These are phyloP conservation scores for Meloe dianella DNA, from an alignment of 2,888 invertebrate species.

Conservation along the genomic window DNA sequence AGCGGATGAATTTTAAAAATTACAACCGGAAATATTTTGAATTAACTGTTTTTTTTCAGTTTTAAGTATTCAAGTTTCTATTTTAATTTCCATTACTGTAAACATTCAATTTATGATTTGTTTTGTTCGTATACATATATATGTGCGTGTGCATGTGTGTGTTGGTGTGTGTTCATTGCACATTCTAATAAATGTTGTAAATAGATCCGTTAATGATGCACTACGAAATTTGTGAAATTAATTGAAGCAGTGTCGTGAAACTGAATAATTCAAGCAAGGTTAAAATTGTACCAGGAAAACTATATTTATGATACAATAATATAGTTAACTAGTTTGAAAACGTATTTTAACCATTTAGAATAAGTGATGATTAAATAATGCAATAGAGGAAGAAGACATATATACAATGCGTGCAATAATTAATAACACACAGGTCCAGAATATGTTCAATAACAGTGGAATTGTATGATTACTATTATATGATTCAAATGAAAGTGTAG, in stretches of 20 bases:
- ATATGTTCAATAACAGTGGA: conserved; percentile 6
- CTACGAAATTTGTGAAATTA: not conserved
- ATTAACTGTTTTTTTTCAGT: not conserved
- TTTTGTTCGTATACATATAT: no score
- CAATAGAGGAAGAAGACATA: not conserved
- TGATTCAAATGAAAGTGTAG: no score
- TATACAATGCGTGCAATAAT: conserved; percentile 5
- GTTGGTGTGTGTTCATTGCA: not conserved
- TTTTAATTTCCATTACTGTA: not conserved
- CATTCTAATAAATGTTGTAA: not conserved
- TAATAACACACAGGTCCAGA: not conserved
- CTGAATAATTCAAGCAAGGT: not conserved
- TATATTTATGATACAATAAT: not conserved
- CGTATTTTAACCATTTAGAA: not conserved
- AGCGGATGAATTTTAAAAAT: not conserved
- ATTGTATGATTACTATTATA: conserved; percentile 8
- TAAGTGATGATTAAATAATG: not conserved
- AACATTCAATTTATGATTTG: not conserved
- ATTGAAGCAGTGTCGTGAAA: not conserved
- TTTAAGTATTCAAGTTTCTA: not conserved
- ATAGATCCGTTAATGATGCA: not conserved
- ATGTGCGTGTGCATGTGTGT: not conserved
- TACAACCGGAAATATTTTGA: not conserved
- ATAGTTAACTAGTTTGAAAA: not conserved
- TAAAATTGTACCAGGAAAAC: not conserved